phyloP scores from a whole-genome alignment of 2,113 vertebrate genomes.

The Athene noctua region DNA sequence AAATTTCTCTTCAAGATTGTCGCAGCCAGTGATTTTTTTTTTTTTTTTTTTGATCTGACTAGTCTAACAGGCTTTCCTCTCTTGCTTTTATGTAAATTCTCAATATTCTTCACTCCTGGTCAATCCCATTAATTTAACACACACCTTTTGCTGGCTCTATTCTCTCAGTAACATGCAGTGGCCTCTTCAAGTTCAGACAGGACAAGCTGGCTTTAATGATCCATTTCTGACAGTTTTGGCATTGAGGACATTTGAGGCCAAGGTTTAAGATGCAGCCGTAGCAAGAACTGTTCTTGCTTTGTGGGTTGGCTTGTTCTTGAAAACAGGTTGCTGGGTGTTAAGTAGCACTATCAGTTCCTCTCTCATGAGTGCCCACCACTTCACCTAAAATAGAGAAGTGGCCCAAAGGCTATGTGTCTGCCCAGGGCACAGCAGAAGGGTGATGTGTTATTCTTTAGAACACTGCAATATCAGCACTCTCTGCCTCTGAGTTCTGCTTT shows the following conservation, averaged over 20 bases:
- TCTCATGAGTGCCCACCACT: background rate
- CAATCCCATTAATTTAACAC: background rate
- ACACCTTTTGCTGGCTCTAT: background rate
- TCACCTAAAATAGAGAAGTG: background rate
- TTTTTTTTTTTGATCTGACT: background rate
- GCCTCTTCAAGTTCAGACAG: background rate
- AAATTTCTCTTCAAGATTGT: background rate
- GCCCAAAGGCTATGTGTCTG: background rate
- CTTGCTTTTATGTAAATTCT: background rate
- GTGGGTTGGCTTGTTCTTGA: background rate
- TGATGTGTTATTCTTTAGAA: background rate
- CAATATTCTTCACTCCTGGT: background rate
- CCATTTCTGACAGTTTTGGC: background rate
- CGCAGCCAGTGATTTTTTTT: rapidly evolving
- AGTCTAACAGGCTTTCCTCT: background rate
- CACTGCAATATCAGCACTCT: background rate
- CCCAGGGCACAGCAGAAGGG: background rate
- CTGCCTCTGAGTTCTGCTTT: background rate
- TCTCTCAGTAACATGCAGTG: background rate
- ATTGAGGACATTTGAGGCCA: background rate
- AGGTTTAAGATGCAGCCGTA: background rate
- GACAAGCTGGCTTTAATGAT: background rate
- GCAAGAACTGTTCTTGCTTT: background rate
- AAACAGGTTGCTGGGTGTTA: background rate
- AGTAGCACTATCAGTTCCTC: background rate